Percentiles rank a stretch among this genome's conserved stretches.
Evolutionary conservation across 2,113 vertebrate genomes (phyloP).

Genomic region (Myiozetetes cayanensis): DNA sequence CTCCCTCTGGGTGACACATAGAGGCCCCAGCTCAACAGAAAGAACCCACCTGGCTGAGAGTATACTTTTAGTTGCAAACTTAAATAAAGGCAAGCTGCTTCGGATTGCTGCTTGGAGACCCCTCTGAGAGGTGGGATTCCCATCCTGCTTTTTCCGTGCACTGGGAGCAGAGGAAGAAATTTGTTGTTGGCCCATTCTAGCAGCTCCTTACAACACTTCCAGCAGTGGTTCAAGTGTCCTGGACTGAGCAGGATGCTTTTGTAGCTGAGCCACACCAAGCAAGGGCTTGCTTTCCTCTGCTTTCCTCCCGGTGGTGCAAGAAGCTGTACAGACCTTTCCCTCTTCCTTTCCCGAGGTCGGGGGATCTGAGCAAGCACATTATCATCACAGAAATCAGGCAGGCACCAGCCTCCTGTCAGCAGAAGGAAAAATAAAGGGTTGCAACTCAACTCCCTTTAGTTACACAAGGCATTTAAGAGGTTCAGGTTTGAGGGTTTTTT

Average conservation of each 20-base stretch:
- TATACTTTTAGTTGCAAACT: background rate
- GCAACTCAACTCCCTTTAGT: background rate
- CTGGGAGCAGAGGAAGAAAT: background rate
- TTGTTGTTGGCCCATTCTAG: background rate
- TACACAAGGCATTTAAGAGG: background rate
- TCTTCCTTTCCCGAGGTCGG: background rate
- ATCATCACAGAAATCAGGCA: background rate
- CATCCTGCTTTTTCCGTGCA: background rate
- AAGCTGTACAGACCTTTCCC: background rate
- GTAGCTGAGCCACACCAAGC: background rate
- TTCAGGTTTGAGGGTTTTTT: background rate
- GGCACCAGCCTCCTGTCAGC: background rate
- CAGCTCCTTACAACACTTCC: background rate
- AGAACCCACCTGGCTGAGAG: background rate
- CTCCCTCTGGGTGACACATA: background rate
- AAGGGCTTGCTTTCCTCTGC: background rate
- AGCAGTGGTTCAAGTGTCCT: background rate
- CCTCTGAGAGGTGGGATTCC: background rate
- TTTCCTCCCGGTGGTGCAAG: fast-evolving
- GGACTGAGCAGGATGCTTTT: background rate
- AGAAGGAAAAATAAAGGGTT: background rate
- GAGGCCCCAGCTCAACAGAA: background rate
- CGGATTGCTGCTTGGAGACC: background rate
- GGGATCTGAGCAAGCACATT: background rate
- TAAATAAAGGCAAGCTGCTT: background rate